phyloP scores from a whole-genome alignment of 2,888 invertebrate species.

The Oxystoma pomonae region DNA sequence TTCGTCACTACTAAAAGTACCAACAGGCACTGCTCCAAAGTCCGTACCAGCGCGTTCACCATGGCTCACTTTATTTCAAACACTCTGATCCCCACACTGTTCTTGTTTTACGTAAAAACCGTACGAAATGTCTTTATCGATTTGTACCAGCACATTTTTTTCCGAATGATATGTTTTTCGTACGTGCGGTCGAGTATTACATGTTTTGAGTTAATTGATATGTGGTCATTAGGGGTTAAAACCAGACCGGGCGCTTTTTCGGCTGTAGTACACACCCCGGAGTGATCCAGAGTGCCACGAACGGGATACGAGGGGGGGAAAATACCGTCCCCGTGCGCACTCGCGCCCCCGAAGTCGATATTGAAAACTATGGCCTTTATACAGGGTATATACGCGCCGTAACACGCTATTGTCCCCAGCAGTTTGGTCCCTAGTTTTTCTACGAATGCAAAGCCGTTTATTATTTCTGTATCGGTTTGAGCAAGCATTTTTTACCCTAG shows the following conservation, averaged over 20 bases:
- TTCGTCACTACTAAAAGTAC: conserved; percentile 37
- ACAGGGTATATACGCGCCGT: conserved; percentile 1
- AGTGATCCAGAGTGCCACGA: conserved; percentile 37
- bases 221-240: conserved; percentile 29
- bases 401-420: neutral
- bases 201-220: conserved; percentile 29
- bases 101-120: neutral
- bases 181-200: neutral
- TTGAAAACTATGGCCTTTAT: conserved; percentile 27
- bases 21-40: conserved; percentile 21
- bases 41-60: conserved; percentile 20
- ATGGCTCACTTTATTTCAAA: neutral
- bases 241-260: conserved; percentile 39
- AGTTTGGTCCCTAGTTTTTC: neutral
- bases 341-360: conserved; percentile 34
- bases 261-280: conserved; percentile 47
- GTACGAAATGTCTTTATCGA: neutral
- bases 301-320: conserved; percentile 9
- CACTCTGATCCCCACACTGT: neutral
- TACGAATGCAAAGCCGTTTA: too few species aligned
- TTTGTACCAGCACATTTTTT: neutral
- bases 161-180: conserved; percentile 32
- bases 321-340: conserved; percentile 36
- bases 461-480: too few species aligned
- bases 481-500: too few species aligned